Evolutionary conservation across 2,113 vertebrate species (phyloP).

Genomic region (Festucalex cinctus): DNA sequence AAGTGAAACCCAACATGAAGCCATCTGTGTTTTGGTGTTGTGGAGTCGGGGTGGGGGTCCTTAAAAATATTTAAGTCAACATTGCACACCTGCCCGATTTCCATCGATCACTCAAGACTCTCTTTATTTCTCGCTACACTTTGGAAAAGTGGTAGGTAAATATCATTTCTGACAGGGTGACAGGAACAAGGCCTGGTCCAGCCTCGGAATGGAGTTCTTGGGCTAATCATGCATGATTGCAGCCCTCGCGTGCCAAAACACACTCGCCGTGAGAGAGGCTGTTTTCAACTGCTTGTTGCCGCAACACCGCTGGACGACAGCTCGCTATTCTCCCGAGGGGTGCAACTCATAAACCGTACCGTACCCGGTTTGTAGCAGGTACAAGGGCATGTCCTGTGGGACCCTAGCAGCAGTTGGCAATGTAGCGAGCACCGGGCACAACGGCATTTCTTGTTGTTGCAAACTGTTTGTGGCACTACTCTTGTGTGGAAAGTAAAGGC

Average conservation of each 20-base stretch:
- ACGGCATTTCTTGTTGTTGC: conserved; percentile 67
- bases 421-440: conserved; percentile 56
- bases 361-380: conserved; percentile 40
- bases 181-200: conserved; percentile 59
- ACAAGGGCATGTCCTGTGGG: conserved; percentile 43
- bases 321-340: conserved; percentile 57
- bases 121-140: conserved; percentile 39
- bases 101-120: conserved; percentile 43
- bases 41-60: background rate
- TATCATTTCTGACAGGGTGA: conserved; percentile 60
- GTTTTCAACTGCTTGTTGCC: conserved; percentile 61
- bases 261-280: conserved; percentile 63
- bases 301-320: conserved; percentile 46
- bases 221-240: conserved; percentile 66
- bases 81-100: conserved; percentile 33
- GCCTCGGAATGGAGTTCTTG: conserved; percentile 60
- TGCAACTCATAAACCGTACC: conserved; percentile 43
- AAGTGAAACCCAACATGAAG: conserved; percentile 1
- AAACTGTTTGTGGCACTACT: conserved; percentile 61
- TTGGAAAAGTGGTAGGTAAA: conserved; percentile 55
- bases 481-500: conserved; percentile 71
- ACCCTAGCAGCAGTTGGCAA: conserved; percentile 54
- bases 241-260: conserved; percentile 62
- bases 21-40: background rate
- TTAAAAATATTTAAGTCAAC: conserved; percentile 25